Evolutionary conservation across 2,888 invertebrate genomes (phyloP), one percentile per base, ranked within the genome.

Genomic region (Rhabditoides inermis): DNA sequence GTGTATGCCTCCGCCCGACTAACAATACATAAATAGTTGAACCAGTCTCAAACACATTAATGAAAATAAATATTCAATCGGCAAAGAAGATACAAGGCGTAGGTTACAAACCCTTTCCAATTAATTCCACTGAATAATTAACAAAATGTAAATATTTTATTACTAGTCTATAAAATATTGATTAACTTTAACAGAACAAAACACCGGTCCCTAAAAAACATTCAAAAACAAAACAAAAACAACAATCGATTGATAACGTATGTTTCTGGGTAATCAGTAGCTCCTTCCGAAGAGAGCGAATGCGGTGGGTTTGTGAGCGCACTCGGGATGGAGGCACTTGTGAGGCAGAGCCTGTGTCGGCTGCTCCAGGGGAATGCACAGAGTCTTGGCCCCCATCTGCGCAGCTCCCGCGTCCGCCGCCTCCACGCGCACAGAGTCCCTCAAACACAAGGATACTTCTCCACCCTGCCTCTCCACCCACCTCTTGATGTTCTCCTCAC

Each of bases 361-460:
- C 73, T 90, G 95, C 45, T 87, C 83, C 77, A 94, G 87, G 2
- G 98, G 98, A 73, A 94, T 88, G 78, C 98, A 98, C 20, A 98
- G 82, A 10, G 89, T 86, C 79, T 98, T 98, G 6, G 95, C 98
- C 27, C 98, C 98, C 92, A 95, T 95, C 0, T 92, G 85, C 49
- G 85, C 83, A 56, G 80, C 80, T 51, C 87, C 86, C 2, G 78
- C 55, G 32, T 46, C 60, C 10, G 53, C 53, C 44, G 44, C 23
- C 55, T 83, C 82, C 53, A 83, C 84, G 74, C 37, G 23, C 23
- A 27, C 23, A 10, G 15, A 28, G 5, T 37, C 36, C n/a, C n/a
- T n/a, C n/a, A 26, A 30, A 44, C 18, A 15, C 32, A 15, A 32
- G n/a, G n/a, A n/a, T n/a, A n/a, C n/a, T n/a, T n/a, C n/a, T n/a